These are phyloP conservation scores for Sphaerodactylus townsendi DNA, from an alignment of 2,113 vertebrate genomes.

Conservation along the genomic window DNA sequence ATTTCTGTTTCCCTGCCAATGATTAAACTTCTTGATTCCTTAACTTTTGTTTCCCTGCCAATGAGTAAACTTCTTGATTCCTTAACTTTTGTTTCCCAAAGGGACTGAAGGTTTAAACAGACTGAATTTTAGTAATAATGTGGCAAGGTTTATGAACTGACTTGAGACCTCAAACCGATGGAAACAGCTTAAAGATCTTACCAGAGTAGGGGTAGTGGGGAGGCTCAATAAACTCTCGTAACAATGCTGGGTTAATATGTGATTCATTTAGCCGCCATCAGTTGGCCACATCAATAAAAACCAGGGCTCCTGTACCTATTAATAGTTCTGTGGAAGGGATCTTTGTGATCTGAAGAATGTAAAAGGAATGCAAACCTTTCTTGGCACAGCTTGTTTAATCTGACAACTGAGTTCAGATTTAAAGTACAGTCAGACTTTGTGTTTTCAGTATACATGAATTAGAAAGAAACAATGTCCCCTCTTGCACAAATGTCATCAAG, in stretches of 20 bases:
- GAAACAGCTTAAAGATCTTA: not conserved
- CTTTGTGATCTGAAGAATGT: too few relatives aligned
- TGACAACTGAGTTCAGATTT: not conserved
- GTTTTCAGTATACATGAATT: not conserved
- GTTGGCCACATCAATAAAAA: not conserved
- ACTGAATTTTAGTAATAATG: not conserved
- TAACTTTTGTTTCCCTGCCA: not conserved
- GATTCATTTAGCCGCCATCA: not conserved
- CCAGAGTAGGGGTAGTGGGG: fast-evolving
- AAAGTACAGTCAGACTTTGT: not conserved
- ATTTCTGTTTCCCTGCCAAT: constrained; percentile 8
- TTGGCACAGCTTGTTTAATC: not conserved
- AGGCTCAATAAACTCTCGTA: not conserved
- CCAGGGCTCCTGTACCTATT: too few relatives aligned
- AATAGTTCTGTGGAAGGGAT: not conserved
- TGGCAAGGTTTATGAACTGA: not conserved
- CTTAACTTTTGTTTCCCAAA: not conserved
- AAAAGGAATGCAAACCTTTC: too few relatives aligned
- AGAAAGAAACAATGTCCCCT: too few relatives aligned
- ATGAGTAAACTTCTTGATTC: not conserved
- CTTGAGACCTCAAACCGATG: not conserved
- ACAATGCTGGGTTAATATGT: not conserved
- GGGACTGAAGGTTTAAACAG: not conserved
- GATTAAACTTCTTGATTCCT: not conserved
- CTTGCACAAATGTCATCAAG: not conserved